These are phyloP conservation scores for Euschistus heros DNA, from an alignment of 1,140 invertebrate genomes.

Conservation along the genomic window DNA sequence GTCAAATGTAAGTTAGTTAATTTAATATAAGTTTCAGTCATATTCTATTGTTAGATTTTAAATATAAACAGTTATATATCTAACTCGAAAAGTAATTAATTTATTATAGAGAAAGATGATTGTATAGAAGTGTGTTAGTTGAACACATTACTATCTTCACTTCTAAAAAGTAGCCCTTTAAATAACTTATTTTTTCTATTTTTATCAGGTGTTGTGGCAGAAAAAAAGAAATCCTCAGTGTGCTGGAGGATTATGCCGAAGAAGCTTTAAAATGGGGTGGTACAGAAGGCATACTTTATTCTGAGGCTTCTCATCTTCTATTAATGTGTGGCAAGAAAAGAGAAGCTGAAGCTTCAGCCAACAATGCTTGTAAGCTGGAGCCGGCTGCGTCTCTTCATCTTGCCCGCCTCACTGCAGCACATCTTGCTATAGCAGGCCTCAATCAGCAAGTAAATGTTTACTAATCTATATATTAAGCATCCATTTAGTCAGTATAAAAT, in stretches of 20 bases:
- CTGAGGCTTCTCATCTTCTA: background rate
- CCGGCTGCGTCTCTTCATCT: conserved; percentile 66
- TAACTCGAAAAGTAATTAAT: too few species aligned
- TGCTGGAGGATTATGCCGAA: conserved; percentile 54
- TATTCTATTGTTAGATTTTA: too few species aligned
- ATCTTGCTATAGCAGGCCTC: conserved; percentile 35
- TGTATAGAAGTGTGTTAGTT: too few species aligned
- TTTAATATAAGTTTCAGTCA: too few species aligned
- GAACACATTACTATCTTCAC: too few species aligned
- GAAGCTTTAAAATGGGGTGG: conserved; percentile 43
- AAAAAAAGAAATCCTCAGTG: conserved; percentile 54
- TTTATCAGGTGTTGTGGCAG: conserved; percentile 45
- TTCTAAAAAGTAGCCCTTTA: too few species aligned
- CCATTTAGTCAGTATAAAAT: background rate
- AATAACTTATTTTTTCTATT: background rate
- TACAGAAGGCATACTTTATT: background rate
- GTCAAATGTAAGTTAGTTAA: too few species aligned
- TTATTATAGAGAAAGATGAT: too few species aligned
- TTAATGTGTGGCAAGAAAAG: background rate
- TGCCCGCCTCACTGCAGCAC: conserved; percentile 69
- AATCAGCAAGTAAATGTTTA: conserved; percentile 22
- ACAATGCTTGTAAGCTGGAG: background rate
- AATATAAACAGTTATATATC: too few species aligned
- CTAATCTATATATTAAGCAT: background rate
- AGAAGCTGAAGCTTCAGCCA: background rate